Base-by-base conservation (phyloP, 1,140 invertebrate genomes). In the Neotoxoptera formosana region DNA sequence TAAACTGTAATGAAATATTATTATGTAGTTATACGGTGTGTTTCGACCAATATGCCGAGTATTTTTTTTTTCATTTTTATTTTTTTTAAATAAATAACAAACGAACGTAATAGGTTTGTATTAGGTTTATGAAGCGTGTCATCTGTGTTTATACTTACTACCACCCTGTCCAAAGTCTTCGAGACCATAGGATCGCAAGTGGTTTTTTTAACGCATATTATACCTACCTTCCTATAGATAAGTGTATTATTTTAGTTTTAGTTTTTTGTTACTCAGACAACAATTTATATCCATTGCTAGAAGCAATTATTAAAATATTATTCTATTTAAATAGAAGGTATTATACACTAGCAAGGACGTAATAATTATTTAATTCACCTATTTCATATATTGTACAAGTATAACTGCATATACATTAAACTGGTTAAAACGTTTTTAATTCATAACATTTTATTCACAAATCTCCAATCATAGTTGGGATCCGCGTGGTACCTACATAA, bases 1-100 rank as follows among this genome's bases (percentile, higher is more conserved):
- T 45, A 67, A 90, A 90, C 53, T 67, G 36, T 60, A 90, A 90
- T 67, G 56, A 90, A 90, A 90, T 67, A 67, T 67, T 67, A 67
- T 67, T 60, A 90, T 41, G 89, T 67, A 36, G 89, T 90, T 34
- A n/a, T n/a, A 41, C 51, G n/a, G 17, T 8, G 20, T 21, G 51
- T 89, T 56, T 89, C 48, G 36, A 41, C 23, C 84, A 36, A 89
- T 53, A 34, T 34, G 48, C 20, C 87, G 34, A 89, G 47, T 89
- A 51, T 23, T 89, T 53, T 89, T 86, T 47, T 45, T n/a, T n/a
- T n/a, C n/a, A n/a, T 83, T 21, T 47, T 41, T 84, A 30, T 86
- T 41, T 84, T 47, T 86, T 86, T 47, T 48, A 25, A 45, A 86
- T n/a, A 47, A 86, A 86, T n/a, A 86, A 86, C 41, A 30, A 86